Conservation (phyloP, 2,113 vertebrate genomes). For the Sminthopsis crassicaudata region DNA sequence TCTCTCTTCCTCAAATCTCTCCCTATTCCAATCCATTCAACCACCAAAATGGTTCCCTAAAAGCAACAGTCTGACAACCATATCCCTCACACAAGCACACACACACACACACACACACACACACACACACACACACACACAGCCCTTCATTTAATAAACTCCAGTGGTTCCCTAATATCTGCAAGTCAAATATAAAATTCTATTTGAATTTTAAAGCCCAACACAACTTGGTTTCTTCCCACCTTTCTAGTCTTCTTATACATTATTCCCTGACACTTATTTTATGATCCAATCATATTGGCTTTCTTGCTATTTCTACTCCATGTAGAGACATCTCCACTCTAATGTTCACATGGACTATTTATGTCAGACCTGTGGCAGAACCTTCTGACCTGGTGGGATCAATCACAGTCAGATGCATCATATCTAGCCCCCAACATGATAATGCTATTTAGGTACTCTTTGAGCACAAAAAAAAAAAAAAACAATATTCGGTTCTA, state of each 20-base stretch:
- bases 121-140: too few relatives aligned
- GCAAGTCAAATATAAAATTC: background rate
- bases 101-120: too few relatives aligned
- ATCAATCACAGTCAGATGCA: too few relatives aligned
- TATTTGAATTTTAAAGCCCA: background rate
- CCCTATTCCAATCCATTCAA: background rate
- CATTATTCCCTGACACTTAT: background rate
- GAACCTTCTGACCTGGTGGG: too few relatives aligned
- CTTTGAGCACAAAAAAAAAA: too few relatives aligned
- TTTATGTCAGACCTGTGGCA: too few relatives aligned
- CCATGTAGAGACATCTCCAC: background rate
- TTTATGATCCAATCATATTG: background rate
- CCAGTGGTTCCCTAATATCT: background rate
- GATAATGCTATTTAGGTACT: too few relatives aligned
- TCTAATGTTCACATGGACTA: too few relatives aligned
- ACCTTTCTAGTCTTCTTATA: background rate
- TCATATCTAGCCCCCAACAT: too few relatives aligned
- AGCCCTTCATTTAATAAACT: background rate
- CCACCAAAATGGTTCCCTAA: background rate
- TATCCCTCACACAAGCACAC: too few relatives aligned
- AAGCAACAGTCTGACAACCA: too few relatives aligned
- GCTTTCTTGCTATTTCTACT: background rate
- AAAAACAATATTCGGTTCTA: too few relatives aligned
- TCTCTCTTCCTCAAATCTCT: background rate
- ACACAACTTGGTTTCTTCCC: background rate